Evolutionary conservation across 2,888 invertebrate genomes (phyloP), one percentile per base, ranked within the genome.

Genomic region (Eubasilissa splendida): DNA sequence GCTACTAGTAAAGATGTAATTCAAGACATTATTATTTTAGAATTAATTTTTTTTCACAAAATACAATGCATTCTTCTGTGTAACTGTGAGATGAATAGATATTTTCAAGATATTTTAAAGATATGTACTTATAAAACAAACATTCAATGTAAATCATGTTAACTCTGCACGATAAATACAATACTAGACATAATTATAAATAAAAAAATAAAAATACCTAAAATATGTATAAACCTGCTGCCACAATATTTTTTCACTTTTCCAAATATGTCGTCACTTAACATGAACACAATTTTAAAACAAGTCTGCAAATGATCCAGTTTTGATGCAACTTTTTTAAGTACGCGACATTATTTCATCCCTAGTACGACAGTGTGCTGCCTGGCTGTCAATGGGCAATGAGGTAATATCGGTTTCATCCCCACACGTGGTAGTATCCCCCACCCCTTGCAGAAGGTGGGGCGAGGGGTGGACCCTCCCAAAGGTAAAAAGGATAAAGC

Each of bases 341-440:
- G 11, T 63, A 33, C 42, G 7, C 63, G 11, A 33, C 33, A 22
- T 33, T 12, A 11, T 12, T 63, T 12, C 33, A 12, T 31, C 33
- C 12, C 42, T 5, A 33, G 63, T 31, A 12, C 42, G 4, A 5
- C 59, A 59, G 59, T 14, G 22, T n/a, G 59, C 22, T 33, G 63
- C 31, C 33, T 63, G 42, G 63, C 63, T 63, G 63, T 63, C 63
- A 63, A 33, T 12, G 63, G 63, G 63, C 31, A 63, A 63, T 63
- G 63, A 63, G 63, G 63, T 63, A 63, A 63, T 33, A 12, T 33
- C 8, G 22, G 63, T 31, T 63, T 11, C 63, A 63, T 63, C 63
- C 63, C 63, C 63, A 63, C 33, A 63, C 63, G 11, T 42, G 42
- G 42, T 42, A 7, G 12, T 33, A 22, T 33, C 63, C 63, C 63